Evolutionary conservation across 2,797 vertebrate species (phyloP), one percentile per base, ranked within the genome.

Genomic region (Syncerus caffer): DNA sequence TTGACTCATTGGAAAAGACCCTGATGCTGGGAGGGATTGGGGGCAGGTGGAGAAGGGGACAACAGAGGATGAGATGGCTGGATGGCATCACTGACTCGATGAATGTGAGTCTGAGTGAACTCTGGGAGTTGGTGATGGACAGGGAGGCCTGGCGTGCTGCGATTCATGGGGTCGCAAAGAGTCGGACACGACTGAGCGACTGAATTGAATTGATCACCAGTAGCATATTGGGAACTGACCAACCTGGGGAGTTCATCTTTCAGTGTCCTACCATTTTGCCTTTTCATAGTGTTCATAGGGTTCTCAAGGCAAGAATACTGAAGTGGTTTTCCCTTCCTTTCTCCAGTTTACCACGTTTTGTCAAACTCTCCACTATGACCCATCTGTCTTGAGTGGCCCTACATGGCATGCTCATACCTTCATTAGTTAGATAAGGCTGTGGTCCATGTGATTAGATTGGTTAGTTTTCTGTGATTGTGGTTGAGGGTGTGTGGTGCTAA

Each of bases 381-480:
- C 2, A 0, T 34, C 64, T 1, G 0, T 34, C 64, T 34, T 67
- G 64, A 4, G 64, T 67, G 17, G n/a, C 17, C 9, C n/a, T 67
- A 67, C 17, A 34, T 1, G 2, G 64, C n/a, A 34, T 34, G n/a
- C 4, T 67, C n/a, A 34, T 34, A 67, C 17, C 34, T 67, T 34
- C 64, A 67, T 34, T 67, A 67, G 64, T 34, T 67, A 67, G n/a
- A 67, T 19, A 67, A 34, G 64, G n/a, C n/a, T 67, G 17, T 34
- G n/a, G n/a, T 38, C 10, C 34, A 71, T 38, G 64, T 71, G 19
- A 38, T 38, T 34, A 71, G 9, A 34, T 21, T 67, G 64, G n/a
- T 34, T 67, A 67, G 17, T 21, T 67, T 67, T 67, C n/a, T 67
- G 17, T 67, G 9, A 67, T 34, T 34, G 17, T 12, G 64, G 17